These are phyloP conservation scores for Pyrrhia umbra DNA, from an alignment of 2,888 invertebrate species.

Conservation along the genomic window DNA sequence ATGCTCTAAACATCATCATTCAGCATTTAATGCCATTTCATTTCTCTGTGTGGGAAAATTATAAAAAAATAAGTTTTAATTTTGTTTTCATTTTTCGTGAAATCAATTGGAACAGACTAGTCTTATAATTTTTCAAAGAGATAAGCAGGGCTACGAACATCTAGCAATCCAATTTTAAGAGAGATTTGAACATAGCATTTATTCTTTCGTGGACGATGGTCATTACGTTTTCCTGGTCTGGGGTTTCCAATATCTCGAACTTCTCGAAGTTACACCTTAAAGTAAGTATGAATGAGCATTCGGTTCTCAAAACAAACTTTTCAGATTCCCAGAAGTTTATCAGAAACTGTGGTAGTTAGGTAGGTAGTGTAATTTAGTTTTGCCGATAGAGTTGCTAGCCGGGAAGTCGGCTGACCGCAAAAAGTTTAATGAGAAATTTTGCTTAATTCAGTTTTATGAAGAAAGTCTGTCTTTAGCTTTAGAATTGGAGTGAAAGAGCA, in stretches of 20 bases:
- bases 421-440: conserved; percentile 26
- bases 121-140: too few species aligned
- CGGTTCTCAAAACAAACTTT: conserved; percentile 8
- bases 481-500: conserved; percentile 4
- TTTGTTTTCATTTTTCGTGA: too few species aligned
- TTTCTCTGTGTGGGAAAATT: too few species aligned
- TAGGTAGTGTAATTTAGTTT: conserved; percentile 14
- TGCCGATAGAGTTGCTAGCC: conserved; percentile 1
- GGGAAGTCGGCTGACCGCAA: conserved; percentile 9
- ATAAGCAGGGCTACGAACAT: too few species aligned
- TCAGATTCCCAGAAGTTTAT: conserved; percentile 7
- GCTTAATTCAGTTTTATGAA: conserved; percentile 15
- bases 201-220: background rate
- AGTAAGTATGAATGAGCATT: conserved; percentile 1
- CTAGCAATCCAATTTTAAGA: too few species aligned
- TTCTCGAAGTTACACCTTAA: background rate
- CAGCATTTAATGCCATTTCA: too few species aligned
- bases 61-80: too few species aligned
- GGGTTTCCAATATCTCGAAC: background rate
- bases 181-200: too few species aligned
- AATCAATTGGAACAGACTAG: too few species aligned
- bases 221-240: background rate
- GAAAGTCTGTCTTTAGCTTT: background rate
- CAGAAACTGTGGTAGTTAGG: background rate
- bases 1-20: too few species aligned